A percentile compares a stretch with the other conserved stretches of the same genome.
These are phyloP conservation scores for Serinus canaria DNA, from an alignment of 2,113 vertebrate genomes.

Conservation along the genomic window DNA sequence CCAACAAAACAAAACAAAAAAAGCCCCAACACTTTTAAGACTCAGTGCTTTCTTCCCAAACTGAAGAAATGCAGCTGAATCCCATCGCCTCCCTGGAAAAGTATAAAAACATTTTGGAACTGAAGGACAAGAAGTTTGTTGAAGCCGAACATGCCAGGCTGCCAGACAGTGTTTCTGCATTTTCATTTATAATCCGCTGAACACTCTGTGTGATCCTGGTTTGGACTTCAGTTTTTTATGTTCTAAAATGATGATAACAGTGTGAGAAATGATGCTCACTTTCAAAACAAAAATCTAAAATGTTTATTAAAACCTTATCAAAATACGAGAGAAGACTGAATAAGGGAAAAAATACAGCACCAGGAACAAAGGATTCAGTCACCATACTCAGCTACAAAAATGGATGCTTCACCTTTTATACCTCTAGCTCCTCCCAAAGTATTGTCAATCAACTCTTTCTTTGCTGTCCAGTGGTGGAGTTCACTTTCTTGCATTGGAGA, in stretches of 20 bases:
- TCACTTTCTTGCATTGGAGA: neutral
- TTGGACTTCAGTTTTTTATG: neutral
- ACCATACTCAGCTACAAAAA: neutral
- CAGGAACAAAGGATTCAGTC: neutral
- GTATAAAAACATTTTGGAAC: neutral
- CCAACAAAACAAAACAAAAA: neutral
- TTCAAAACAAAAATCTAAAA: neutral
- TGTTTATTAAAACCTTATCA: neutral
- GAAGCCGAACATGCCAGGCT: rapidly evolving
- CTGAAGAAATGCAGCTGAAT: neutral
- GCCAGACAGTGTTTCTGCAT: rapidly evolving
- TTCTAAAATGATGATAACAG: neutral
- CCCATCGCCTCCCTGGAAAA: neutral
- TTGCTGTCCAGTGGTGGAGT: neutral
- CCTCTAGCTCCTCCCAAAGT: neutral
- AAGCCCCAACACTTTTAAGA: neutral
- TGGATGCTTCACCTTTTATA: neutral
- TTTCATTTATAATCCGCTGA: rapidly evolving
- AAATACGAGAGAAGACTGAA: neutral
- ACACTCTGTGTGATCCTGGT: rapidly evolving
- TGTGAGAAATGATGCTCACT: neutral
- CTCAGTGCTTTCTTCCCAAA: neutral
- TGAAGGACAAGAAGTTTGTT: neutral
- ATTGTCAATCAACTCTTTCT: neutral
- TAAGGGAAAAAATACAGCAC: neutral